Evolutionary conservation across 1,140 invertebrate genomes (phyloP), one percentile per base, ranked within the genome.

Genomic region (Trichoplusia ni): DNA sequence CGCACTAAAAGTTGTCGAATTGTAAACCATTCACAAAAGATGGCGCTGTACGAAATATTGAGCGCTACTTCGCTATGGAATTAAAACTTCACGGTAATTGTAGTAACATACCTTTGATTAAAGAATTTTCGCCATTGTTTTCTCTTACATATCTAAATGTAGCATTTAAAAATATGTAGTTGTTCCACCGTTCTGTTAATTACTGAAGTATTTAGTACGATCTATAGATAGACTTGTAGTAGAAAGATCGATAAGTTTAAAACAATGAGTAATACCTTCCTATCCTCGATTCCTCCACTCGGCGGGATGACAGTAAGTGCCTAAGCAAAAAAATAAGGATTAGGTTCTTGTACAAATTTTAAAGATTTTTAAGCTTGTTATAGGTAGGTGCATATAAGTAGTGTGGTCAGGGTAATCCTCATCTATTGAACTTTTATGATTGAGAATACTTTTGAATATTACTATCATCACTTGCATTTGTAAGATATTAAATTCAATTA

Each of bases 211-310:
- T n/a, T n/a, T n/a, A n/a, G n/a, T n/a, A n/a, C n/a, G n/a, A n/a
- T n/a, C n/a, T n/a, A n/a, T n/a, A n/a, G n/a, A n/a, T n/a, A n/a
- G n/a, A n/a, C n/a, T n/a, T n/a, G n/a, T n/a, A n/a, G n/a, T n/a
- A n/a, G n/a, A n/a, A n/a, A n/a, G n/a, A n/a, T n/a, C n/a, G n/a
- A n/a, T n/a, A n/a, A n/a, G n/a, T n/a, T n/a, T n/a, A n/a, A n/a
- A n/a, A n/a, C n/a, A n/a, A n/a, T n/a, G n/a, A n/a, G 2, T 51
- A 38, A 33, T 79, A 86, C 84, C 75, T 80, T 82, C 64, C 81
- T 89, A 65, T 86, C 83, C 64, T 87, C 82, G 46, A 56, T 42
- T 8, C 82, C 81, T 64, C 65, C 73, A 67, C 54, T 77, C 13
- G 77, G 76, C 62, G 77, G 71, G 54, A 82, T 67, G 37, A 88